phyloP scores from a whole-genome alignment of 2,888 invertebrate species.

The Caenorhabditis macrosperma region DNA sequence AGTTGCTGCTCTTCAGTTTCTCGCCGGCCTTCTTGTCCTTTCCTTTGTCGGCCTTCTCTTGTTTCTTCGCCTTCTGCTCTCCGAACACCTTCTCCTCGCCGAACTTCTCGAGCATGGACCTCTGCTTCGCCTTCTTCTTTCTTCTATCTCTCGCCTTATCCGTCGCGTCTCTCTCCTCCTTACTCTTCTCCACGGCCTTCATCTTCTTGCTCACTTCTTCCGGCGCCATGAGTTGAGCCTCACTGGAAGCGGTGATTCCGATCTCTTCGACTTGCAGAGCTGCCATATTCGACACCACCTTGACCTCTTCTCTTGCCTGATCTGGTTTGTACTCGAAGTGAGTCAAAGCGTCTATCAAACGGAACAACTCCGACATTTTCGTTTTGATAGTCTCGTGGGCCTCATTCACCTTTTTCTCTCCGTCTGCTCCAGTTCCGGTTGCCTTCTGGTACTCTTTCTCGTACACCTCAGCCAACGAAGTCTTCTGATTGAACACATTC shows the following conservation, averaged over 20 bases:
- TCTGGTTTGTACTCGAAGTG: slow-evolving; percentile 94
- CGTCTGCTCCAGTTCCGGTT: slow-evolving; percentile 81
- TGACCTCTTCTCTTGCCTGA: slow-evolving; percentile 86
- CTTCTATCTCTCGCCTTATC: slow-evolving; percentile 92
- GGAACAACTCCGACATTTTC: slow-evolving; percentile 87
- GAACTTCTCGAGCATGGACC: slow-evolving; percentile 80
- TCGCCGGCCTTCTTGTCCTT: slow-evolving; percentile 21
- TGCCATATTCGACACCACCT: slow-evolving; percentile 92
- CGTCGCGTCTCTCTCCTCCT: slow-evolving; percentile 88
- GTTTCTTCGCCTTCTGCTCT: slow-evolving; percentile 53
- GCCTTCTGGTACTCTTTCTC: slow-evolving; percentile 84
- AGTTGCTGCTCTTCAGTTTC: slow-evolving; percentile 61
- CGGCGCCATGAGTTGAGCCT: slow-evolving; percentile 74
- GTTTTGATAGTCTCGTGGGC: slow-evolving; percentile 88
- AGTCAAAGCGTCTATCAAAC: slow-evolving; percentile 91
- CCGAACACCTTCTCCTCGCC: slow-evolving; percentile 64
- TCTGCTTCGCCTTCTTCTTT: slow-evolving; percentile 89
- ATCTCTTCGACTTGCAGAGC: slow-evolving; percentile 96
- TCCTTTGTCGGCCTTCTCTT: slow-evolving; percentile 56
- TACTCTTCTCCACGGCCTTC: slow-evolving; percentile 81
- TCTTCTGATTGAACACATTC: slow-evolving; percentile 94
- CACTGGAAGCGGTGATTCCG: slow-evolving; percentile 86
- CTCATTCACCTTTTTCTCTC: slow-evolving; percentile 83
- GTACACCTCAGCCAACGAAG: slow-evolving; percentile 93
- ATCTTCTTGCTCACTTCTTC: slow-evolving; percentile 75